A percentile compares a stretch with the other conserved stretches of the same genome.
Conservation (phyloP, 2,888 invertebrate species). For the Germaria angustata region DNA sequence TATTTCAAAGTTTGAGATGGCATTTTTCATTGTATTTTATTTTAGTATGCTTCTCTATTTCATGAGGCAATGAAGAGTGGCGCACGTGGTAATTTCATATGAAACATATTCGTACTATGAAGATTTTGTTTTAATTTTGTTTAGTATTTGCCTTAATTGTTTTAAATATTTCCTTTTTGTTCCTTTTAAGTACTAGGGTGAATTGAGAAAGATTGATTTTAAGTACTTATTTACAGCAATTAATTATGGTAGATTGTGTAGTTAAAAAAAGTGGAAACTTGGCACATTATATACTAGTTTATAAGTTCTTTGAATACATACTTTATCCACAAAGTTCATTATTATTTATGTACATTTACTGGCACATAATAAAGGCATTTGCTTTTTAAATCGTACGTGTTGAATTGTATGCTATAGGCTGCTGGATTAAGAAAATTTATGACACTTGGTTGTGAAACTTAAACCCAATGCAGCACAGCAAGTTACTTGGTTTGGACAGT, state of each 20-base stretch:
- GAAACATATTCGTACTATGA: background rate
- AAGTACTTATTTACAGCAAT: slow-evolving; percentile 24
- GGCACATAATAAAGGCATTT: background rate
- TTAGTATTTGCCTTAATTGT: background rate
- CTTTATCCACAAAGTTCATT: background rate
- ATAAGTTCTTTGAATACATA: background rate
- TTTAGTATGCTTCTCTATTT: slow-evolving; percentile 23
- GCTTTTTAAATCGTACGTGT: background rate
- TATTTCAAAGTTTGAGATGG: background rate
- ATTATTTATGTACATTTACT: background rate
- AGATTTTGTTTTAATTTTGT: background rate
- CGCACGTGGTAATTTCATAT: background rate
- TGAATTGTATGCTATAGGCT: background rate
- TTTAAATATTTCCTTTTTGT: background rate
- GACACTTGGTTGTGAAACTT: slow-evolving; percentile 26
- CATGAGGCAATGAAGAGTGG: background rate
- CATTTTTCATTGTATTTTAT: background rate
- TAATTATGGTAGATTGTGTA: slow-evolving; percentile 25
- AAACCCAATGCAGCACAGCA: slow-evolving; percentile 13
- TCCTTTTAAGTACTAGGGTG: background rate
- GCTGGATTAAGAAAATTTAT: slow-evolving; percentile 50
- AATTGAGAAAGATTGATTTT: slow-evolving; percentile 32
- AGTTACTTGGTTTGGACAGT: slow-evolving; percentile 9
- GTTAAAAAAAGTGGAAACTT: background rate
- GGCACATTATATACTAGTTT: background rate